Percentiles rank a stretch among this genome's conserved stretches.
Evolutionary conservation across 2,888 invertebrate genomes (phyloP).

Genomic region (Dioctria rufipes): DNA sequence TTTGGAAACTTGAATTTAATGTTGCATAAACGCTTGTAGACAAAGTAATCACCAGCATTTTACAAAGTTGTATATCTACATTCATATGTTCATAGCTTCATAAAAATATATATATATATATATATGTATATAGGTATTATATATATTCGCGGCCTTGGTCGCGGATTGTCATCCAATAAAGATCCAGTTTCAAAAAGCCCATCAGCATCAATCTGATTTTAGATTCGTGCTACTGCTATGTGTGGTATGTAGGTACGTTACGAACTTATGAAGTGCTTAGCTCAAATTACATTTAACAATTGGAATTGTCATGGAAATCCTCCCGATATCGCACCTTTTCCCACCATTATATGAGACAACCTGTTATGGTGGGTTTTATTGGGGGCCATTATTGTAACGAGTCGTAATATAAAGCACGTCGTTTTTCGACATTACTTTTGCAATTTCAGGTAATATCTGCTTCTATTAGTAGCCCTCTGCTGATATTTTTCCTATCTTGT

Average conservation of each 20-base stretch:
- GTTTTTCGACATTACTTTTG: constrained; percentile 48
- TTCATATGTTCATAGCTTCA: no score
- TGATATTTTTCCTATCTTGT: constrained; percentile 25
- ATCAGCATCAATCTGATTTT: constrained; percentile 43
- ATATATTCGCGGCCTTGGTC: background rate
- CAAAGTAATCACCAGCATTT: constrained; percentile 21
- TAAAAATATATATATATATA: no score
- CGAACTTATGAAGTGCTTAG: constrained; percentile 49
- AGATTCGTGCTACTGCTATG: background rate
- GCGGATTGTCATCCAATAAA: constrained; percentile 15
- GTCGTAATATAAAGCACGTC: constrained; percentile 55
- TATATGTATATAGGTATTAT: background rate
- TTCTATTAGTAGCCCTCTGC: background rate
- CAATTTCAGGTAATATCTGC: constrained; percentile 5
- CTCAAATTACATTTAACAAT: constrained; percentile 45
- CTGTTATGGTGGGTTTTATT: constrained; percentile 56
- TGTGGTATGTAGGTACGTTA: constrained; percentile 12
- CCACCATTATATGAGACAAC: constrained; percentile 43
- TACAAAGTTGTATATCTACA: no score
- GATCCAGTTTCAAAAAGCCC: constrained; percentile 15
- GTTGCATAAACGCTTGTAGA: constrained; percentile 34
- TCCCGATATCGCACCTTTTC: constrained; percentile 30
- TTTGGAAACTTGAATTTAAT: constrained; percentile 32
- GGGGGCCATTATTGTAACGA: constrained; percentile 56
- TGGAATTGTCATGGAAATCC: constrained; percentile 32